Evolutionary conservation across 2,888 invertebrate species (phyloP).

Genomic region (Heliconius erato): DNA sequence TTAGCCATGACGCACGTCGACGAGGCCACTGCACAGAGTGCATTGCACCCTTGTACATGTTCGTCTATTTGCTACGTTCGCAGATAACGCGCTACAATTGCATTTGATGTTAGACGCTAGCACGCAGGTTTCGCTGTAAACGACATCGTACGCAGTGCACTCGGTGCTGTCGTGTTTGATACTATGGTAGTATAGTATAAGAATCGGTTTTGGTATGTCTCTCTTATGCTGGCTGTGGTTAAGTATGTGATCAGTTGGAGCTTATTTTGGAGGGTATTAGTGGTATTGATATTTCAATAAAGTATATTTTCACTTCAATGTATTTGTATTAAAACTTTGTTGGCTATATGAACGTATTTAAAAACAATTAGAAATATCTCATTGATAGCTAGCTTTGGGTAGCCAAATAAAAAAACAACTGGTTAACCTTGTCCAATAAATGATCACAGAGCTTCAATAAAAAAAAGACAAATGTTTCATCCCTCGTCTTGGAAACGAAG

Average conservation of each 20-base stretch:
- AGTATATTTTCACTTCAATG: background rate
- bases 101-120: conserved; percentile 37
- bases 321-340: background rate
- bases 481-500: conserved; percentile 7
- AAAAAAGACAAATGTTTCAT: conserved; percentile 14
- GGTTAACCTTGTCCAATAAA: too few relatives aligned
- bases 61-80: conserved; percentile 53
- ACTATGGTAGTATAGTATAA: background rate
- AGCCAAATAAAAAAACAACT: too few relatives aligned
- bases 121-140: conserved; percentile 11
- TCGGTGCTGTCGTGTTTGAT: conserved; percentile 1
- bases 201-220: background rate
- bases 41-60: conserved; percentile 56
- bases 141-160: conserved; percentile 2
- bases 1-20: conserved; percentile 62
- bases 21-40: conserved; percentile 62
- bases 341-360: background rate
- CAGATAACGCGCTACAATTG: conserved; percentile 53
- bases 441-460: background rate
- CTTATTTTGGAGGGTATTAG: background rate
- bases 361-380: too few relatives aligned
- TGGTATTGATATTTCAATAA: background rate
- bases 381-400: too few relatives aligned
- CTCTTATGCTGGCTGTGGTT: background rate
- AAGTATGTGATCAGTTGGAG: too few relatives aligned